Conservation (phyloP, 1,140 invertebrate genomes). For the Solenopsis fugax region DNA sequence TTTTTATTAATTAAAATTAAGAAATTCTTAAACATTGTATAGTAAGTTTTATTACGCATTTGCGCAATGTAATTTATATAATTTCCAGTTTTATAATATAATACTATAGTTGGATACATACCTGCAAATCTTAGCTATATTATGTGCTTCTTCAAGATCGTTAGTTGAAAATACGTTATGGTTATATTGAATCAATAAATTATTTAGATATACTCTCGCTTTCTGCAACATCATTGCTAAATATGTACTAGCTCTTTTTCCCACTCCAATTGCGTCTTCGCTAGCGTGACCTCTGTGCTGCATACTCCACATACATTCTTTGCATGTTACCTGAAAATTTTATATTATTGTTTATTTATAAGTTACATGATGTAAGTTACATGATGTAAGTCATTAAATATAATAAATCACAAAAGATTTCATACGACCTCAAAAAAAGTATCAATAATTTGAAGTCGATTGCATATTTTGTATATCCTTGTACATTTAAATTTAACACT, state of each 20-base stretch:
- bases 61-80: constrained; percentile 17
- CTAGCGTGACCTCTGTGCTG: constrained; percentile 83
- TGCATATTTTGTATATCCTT: neutral
- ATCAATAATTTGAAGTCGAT: neutral
- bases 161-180: constrained; percentile 55
- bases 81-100: constrained; percentile 7
- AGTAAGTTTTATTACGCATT: neutral
- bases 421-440: neutral
- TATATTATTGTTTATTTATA: neutral
- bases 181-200: constrained; percentile 79
- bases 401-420: neutral
- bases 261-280: constrained; percentile 81
- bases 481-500: neutral
- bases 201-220: constrained; percentile 78
- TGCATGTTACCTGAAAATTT: constrained; percentile 80
- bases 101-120: constrained; percentile 43
- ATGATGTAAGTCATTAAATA: neutral
- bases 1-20: neutral
- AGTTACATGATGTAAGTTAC: constrained; percentile 2
- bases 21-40: constrained; percentile 2
- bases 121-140: constrained; percentile 37
- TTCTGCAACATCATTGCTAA: constrained; percentile 76
- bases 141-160: constrained; percentile 37
- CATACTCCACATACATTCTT: constrained; percentile 82
- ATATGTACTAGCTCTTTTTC: constrained; percentile 73